Percentiles rank a stretch among this genome's conserved stretches.
Conservation (phyloP, 2,113 vertebrate genomes). For the Erpornis zantholeuca region DNA sequence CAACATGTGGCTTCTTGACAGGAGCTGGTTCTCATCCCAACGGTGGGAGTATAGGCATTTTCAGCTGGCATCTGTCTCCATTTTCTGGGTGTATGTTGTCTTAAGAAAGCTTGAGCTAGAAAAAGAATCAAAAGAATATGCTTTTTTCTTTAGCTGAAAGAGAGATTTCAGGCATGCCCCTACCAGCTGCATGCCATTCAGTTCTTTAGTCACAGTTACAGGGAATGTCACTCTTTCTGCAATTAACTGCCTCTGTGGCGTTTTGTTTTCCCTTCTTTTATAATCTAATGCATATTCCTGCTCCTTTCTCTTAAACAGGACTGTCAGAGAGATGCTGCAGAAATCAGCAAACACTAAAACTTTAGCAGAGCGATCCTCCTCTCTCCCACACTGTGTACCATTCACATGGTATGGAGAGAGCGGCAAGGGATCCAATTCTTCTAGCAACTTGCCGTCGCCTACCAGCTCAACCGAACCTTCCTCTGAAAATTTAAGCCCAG, state of each 20-base stretch:
- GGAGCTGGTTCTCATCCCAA: neutral
- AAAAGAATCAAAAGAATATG: neutral
- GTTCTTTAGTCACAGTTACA: neutral
- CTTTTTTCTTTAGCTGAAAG: neutral
- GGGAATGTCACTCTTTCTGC: neutral
- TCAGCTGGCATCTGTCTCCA: neutral
- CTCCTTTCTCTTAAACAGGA: slow-evolving; percentile 63
- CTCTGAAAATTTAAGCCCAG: slow-evolving; percentile 82
- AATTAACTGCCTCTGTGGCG: neutral
- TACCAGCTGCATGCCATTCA: neutral
- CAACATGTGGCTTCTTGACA: neutral
- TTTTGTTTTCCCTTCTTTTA: neutral
- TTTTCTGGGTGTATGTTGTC: neutral
- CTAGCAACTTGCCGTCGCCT: slow-evolving; percentile 71
- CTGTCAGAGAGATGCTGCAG: slow-evolving; percentile 67
- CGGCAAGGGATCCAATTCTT: slow-evolving; percentile 72
- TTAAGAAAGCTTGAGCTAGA: neutral
- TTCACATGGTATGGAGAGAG: slow-evolving; percentile 72
- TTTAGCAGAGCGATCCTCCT: slow-evolving; percentile 47
- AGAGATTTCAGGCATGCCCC: neutral
- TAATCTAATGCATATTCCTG: slow-evolving; percentile 16
- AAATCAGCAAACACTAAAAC: slow-evolving; percentile 44
- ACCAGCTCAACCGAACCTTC: slow-evolving; percentile 80
- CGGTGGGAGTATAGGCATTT: neutral
- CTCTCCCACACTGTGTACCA: slow-evolving; percentile 66